Evolutionary conservation across 2,797 vertebrate species (phyloP), one percentile per base, ranked within the genome.

Genomic region (Melanotaenia trifasciata): DNA sequence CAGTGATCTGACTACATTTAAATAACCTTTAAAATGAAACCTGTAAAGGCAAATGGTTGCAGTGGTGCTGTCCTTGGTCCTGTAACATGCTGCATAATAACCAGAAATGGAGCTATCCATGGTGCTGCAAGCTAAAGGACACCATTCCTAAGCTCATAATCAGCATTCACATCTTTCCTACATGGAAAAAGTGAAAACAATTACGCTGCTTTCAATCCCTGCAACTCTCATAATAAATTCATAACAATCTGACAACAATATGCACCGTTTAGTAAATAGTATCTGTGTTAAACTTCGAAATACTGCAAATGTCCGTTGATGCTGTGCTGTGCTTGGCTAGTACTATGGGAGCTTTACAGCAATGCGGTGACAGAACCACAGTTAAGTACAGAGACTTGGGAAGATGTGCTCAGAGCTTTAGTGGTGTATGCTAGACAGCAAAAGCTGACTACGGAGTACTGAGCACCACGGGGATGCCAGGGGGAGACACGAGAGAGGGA

Each of bases 381-480:
- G 86, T 76, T 84, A 87, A 90, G 89, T 76, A 88, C 85, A 86
- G 79, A 89, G 87, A 85, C 83, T 87, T 67, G 83, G 84, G 83
- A 85, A 90, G 84, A 90, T 83, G 85, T 89, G 85, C 87, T 90
- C 89, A 86, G 84, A 91, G 89, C 82, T 89, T 91, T 89, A 89
- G 84, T 79, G 83, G 85, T 62, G 80, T 86, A 84, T 84, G 83
- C 80, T 80, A 87, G 86, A 89, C 86, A 87, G 89, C 84, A 81
- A 84, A 88, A 89, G 86, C 86, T 86, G 86, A 92, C 86, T 90
- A 89, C 72, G 11, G 85, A 81, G 84, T 74, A 70, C 78, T 69
- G 83, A 88, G 85, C 90, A 88, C 85, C 84, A 77, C 79, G 73
- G 84, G 84, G 84, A 90, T 83, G 84, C 88, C 86, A 84, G 74